phyloP scores from a whole-genome alignment of 2,888 invertebrate species.

The Myopa testacea region DNA sequence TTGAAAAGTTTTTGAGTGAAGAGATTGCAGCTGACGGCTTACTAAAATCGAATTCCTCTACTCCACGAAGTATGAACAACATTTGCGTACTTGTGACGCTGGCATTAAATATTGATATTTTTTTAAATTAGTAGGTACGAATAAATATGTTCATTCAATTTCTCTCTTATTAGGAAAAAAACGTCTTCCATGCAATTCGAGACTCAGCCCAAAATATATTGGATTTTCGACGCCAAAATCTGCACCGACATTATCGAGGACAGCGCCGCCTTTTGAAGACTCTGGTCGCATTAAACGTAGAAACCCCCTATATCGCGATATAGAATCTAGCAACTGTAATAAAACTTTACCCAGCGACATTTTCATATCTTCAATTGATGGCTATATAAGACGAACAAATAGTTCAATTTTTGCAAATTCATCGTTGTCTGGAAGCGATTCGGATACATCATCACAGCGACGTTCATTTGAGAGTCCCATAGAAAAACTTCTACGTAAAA shows the following conservation, averaged over 20 bases:
- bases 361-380: slow-evolving; percentile 40
- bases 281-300: slow-evolving; percentile 52
- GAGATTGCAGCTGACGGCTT: slow-evolving; percentile 23
- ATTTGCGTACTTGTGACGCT: slow-evolving; percentile 2
- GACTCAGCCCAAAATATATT: slow-evolving; percentile 64
- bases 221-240: slow-evolving; percentile 54
- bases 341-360: slow-evolving; percentile 26
- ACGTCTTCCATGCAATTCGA: slow-evolving; percentile 58
- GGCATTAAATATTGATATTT: neutral
- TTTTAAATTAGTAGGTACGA: neutral
- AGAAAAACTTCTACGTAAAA: slow-evolving; percentile 63
- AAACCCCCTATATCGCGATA: slow-evolving; percentile 44
- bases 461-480: slow-evolving; percentile 63
- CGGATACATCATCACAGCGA: slow-evolving; percentile 20
- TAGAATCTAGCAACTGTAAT: slow-evolving; percentile 27
- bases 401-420: slow-evolving; percentile 39
- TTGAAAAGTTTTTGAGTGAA: slow-evolving; percentile 27
- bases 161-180: slow-evolving; percentile 54
- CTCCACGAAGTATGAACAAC: slow-evolving; percentile 51
- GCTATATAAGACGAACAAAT: slow-evolving; percentile 46
- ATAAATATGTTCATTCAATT: slow-evolving; percentile 5
- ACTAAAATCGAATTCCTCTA: slow-evolving; percentile 46
- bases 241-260: slow-evolving; percentile 43
- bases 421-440: slow-evolving; percentile 35
- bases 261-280: slow-evolving; percentile 48